These are phyloP conservation scores for Peribatodes rhomboidaria DNA, from an alignment of 2,888 invertebrate genomes.

Conservation along the genomic window DNA sequence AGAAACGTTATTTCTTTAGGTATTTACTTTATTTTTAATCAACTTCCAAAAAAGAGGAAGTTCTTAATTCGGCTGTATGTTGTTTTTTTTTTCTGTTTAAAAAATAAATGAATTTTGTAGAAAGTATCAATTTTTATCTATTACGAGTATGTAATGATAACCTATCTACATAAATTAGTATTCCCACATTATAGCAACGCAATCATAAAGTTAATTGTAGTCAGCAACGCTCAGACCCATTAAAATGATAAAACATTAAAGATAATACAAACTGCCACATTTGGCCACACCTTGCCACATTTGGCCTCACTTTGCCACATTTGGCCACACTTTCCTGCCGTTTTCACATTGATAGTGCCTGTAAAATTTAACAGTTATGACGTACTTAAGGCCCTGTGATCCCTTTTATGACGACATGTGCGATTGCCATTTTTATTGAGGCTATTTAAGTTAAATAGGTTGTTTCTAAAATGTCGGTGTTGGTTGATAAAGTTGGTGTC, in stretches of 20 bases:
- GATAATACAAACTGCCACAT: constrained; percentile 63
- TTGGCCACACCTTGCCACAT: constrained; percentile 47
- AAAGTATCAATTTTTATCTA: too few species aligned
- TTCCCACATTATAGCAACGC: constrained; percentile 34
- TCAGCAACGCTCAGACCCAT: constrained; percentile 51
- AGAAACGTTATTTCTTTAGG: too few species aligned
- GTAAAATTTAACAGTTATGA: constrained; percentile 50
- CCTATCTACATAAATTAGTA: constrained; percentile 26
- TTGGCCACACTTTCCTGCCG: constrained; percentile 32
- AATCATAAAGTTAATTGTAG: constrained; percentile 45
- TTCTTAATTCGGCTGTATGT: too few species aligned
- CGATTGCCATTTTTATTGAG: constrained; percentile 24
- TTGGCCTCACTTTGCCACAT: constrained; percentile 42
- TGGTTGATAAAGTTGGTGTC: too few species aligned
- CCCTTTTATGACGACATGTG: constrained; percentile 36
- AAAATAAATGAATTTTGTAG: too few species aligned
- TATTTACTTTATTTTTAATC: too few species aligned
- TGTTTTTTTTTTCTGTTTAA: too few species aligned
- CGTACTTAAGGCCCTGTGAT: constrained; percentile 41
- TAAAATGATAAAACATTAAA: constrained; percentile 58
- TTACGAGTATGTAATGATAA: too few species aligned
- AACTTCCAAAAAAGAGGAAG: too few species aligned
- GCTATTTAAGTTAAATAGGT: constrained; percentile 6
- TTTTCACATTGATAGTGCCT: constrained; percentile 34
- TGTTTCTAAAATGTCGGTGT: constrained; percentile 1